Base-by-base conservation (phyloP, 2,113 vertebrate species). In the Dryoscopus gambensis region DNA sequence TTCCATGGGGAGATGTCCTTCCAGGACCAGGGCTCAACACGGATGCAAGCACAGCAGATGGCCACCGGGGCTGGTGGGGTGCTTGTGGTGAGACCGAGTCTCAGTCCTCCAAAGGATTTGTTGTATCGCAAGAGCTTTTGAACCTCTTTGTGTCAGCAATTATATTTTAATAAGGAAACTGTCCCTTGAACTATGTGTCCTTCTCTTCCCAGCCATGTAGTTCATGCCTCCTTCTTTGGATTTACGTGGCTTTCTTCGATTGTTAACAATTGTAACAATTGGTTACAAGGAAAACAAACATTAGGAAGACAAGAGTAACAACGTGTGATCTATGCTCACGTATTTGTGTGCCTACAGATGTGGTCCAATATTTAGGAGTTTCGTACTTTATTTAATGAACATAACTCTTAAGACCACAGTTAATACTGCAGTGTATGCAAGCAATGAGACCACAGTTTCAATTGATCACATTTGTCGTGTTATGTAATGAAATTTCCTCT, bases 31-130 rank as follows among this genome's bases (percentile, higher is more conserved):
- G 31, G 6, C 40, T 56, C 0, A 2, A 27, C 6, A 18, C 13
- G 22, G 20, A 7, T 18, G 22, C n/a, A 6, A 47, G 28, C 21
- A 35, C 5, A 5, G 21, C 16, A 93, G 55, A 73, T 13, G 11
- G 42, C 27, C 46, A 9, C 2, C 2, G 46, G 1, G 6, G 27
- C 30, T 1, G 0, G 24, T 2, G 6, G 33, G 30, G 19, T 63
- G 14, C n/a, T 70, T 27, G 17, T 8, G 3, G 14, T 8, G 25
- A 84, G 64, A 5, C 14, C 7, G 9, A 42, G 6, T 28, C 37
- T 81, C 39, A 28, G 52, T 17, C 24, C 74, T 84, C 40, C 62
- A 46, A 49, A 49, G 1, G 1, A 27, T 52, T 79, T 64, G 27
- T 39, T 46, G 4, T 49, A n/a, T 25, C 0, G 0, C 6, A 8